These are phyloP conservation scores for Unio pictorum DNA, from an alignment of 2,888 invertebrate species.

Conservation along the genomic window DNA sequence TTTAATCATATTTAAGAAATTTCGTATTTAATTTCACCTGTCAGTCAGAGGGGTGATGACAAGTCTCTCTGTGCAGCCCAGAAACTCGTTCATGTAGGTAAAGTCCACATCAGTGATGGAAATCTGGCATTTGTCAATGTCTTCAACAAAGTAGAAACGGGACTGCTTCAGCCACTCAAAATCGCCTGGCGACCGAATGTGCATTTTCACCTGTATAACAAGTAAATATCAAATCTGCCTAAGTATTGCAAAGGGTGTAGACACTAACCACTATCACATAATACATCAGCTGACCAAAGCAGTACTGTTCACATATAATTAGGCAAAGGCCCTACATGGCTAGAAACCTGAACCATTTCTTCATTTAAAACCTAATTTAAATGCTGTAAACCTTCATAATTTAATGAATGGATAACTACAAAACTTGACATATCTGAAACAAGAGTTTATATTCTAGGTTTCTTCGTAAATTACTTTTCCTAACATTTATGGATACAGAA, in stretches of 20 bases:
- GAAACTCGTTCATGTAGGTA: conserved; percentile 95
- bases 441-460: no score
- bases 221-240: conserved; percentile 2
- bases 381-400: no score
- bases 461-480: no score
- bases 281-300: neutral
- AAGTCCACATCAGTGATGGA: conserved; percentile 96
- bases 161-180: conserved; percentile 99
- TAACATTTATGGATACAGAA: no score
- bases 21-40: conserved; percentile 76
- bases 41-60: conserved; percentile 97
- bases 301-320: neutral
- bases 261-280: neutral
- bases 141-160: conserved; percentile 96
- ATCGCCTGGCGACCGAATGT: conserved; percentile 90
- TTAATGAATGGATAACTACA: no score
- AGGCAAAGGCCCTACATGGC: neutral
- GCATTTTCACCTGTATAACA: conserved; percentile 81
- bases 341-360: neutral
- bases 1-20: neutral
- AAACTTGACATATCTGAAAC: no score
- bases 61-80: conserved; percentile 95
- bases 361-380: no score
- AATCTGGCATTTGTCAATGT: conserved; percentile 92
- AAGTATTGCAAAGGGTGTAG: neutral